A percentile compares a stretch with the other conserved stretches of the same genome.
These are phyloP conservation scores for Aix galericulata DNA, from an alignment of 2,113 vertebrate species.

Conservation along the genomic window DNA sequence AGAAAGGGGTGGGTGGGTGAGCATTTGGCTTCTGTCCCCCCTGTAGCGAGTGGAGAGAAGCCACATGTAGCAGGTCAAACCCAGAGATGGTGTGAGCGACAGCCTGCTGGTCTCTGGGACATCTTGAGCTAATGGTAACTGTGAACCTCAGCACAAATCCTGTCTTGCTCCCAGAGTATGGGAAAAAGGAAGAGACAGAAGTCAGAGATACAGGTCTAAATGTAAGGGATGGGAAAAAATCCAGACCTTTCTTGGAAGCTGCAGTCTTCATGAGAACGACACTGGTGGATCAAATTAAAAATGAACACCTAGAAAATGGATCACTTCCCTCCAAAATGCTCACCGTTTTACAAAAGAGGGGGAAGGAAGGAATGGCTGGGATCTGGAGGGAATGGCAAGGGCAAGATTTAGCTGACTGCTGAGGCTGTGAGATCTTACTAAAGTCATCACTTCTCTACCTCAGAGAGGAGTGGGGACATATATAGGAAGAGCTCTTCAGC, in stretches of 20 bases:
- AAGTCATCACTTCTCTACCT: not conserved
- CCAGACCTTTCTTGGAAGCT: not conserved
- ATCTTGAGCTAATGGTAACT: not conserved
- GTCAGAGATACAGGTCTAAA: not conserved
- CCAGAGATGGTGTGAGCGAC: not conserved
- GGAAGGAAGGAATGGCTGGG: not conserved
- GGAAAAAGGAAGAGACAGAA: not conserved
- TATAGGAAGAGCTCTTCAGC: not conserved
- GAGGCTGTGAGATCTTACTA: not conserved
- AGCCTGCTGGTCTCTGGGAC: not conserved
- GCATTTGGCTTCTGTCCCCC: not conserved
- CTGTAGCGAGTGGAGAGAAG: not conserved
- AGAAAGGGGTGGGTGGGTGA: not conserved
- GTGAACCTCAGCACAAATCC: not conserved
- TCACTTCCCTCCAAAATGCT: not conserved
- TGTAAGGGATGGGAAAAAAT: not conserved
- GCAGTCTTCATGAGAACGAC: not conserved
- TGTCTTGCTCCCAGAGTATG: not conserved
- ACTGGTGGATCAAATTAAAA: not conserved
- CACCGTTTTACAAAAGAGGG: not conserved
- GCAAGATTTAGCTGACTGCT: not conserved
- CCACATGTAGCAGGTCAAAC: not conserved
- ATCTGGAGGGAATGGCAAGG: not conserved
- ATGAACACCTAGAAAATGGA: not conserved
- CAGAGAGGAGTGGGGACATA: accelerated